Percentiles rank a stretch among this genome's conserved stretches.
These are phyloP conservation scores for Chiridota heheva DNA, from an alignment of 35 echinoderm and acorn worm species.

Conservation along the genomic window DNA sequence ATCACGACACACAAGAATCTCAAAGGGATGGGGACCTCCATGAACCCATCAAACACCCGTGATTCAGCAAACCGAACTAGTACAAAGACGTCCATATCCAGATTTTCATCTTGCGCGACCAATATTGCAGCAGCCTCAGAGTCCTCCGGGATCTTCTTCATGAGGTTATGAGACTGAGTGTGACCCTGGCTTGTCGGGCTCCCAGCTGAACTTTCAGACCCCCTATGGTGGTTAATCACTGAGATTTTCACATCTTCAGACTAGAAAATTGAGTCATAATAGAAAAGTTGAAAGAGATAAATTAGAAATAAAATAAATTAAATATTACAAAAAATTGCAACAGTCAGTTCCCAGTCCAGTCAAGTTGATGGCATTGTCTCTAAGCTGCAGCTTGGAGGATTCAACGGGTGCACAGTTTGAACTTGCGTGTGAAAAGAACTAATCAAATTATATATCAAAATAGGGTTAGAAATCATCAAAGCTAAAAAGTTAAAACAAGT, in stretches of 20 bases:
- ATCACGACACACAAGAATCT: conserved; percentile 80
- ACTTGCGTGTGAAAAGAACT: too few relatives aligned
- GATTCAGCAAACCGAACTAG: conserved; percentile 66
- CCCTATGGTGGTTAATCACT: conserved; percentile 23
- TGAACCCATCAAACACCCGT: conserved; percentile 72
- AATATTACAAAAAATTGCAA: too few relatives aligned
- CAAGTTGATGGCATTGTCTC: too few relatives aligned
- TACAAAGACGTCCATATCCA: conserved; percentile 56
- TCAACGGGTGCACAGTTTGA: too few relatives aligned
- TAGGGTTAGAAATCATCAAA: too few relatives aligned
- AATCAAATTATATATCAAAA: too few relatives aligned
- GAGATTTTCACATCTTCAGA: conserved; percentile 59
- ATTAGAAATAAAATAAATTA: too few relatives aligned
- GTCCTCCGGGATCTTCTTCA: conserved; percentile 78
- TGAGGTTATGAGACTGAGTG: conserved; percentile 38
- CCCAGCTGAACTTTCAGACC: conserved; percentile 2
- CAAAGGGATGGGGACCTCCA: conserved; percentile 88
- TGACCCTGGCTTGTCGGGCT: neutral
- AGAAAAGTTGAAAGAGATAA: too few relatives aligned
- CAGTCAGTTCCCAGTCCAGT: too few relatives aligned
- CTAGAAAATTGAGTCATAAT: too few relatives aligned
- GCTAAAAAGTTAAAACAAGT: too few relatives aligned
- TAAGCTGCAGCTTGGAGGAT: too few relatives aligned
- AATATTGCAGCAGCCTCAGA: conserved; percentile 85
- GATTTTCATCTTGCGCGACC: conserved; percentile 74